Evolutionary conservation across 2,797 vertebrate species (phyloP).

Genomic region (Mastacembelus armatus): DNA sequence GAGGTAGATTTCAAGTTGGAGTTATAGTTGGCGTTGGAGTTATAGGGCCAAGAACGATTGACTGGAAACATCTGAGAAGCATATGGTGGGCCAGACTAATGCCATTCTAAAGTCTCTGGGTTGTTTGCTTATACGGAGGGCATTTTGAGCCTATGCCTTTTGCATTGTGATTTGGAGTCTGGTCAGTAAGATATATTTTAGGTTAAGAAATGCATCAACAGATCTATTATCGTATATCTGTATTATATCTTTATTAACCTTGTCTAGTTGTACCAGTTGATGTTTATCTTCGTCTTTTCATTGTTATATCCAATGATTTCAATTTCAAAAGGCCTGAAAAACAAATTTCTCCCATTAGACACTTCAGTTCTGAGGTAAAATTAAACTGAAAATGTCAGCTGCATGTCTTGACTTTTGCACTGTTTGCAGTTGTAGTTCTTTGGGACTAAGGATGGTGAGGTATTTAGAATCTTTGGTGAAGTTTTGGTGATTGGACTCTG

Average conservation of each 20-base stretch:
- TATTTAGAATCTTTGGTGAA: conserved; percentile 24
- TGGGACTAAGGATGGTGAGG: conserved; percentile 22
- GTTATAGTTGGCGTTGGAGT: conserved; percentile 8
- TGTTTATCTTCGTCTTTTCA: conserved; percentile 6
- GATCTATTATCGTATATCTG: neutral
- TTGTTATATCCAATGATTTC: conserved; percentile 1
- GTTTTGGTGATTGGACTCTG: conserved; percentile 28
- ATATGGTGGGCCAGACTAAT: conserved; percentile 48
- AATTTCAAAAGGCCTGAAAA: conserved; percentile 27
- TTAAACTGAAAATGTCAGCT: conserved; percentile 48
- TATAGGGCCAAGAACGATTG: conserved; percentile 9
- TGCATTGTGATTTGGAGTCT: conserved; percentile 1
- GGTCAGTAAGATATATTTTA: neutral
- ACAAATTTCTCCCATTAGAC: conserved; percentile 14
- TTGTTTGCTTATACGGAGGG: conserved; percentile 41
- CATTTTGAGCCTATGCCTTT: neutral
- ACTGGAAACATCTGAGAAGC: conserved; percentile 44
- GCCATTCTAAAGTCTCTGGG: conserved; percentile 35
- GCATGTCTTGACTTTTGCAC: conserved; percentile 27
- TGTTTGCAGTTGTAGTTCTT: conserved; percentile 12
- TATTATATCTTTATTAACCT: conserved; percentile 14
- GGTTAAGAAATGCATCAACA: neutral
- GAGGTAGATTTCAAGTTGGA: conserved; percentile 45
- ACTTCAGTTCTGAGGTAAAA: conserved; percentile 19
- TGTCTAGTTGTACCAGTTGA: conserved; percentile 3